Base-by-base conservation (phyloP, 1,140 invertebrate species). In the Drosophila trapezifrons region DNA sequence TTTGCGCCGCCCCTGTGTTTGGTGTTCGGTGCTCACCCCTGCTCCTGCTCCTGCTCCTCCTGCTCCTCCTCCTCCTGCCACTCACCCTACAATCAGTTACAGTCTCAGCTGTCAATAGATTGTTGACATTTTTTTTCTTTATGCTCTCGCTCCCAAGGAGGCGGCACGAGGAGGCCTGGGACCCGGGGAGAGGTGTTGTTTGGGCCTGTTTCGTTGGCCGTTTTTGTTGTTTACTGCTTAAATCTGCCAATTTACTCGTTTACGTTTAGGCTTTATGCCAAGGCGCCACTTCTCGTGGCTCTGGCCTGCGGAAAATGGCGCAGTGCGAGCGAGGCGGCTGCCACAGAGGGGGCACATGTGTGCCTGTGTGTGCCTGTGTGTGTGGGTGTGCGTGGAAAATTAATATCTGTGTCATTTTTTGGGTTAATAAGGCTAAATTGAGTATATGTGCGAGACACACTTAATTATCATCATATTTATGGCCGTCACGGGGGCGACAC, bases 391-490 rank as follows among this genome's bases (percentile, higher is more conserved):
- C 32, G 43, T 45, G 32, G 67, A 54, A 87, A 87, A 89, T 84
- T 87, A 89, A 87, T 87, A 87, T 87, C 84, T 87, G 83, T 87
- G 83, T 84, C 84, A 87, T 89, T 87, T 87, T 89, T 83, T 87
- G 73, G 80, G 84, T 87, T 87, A 89, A 87, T 87, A 87, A 87
- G 84, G 76, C 79, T 79, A 87, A 89, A 89, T 83, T 87, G 84
- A 89, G 84, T 84, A 75, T 84, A 89, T 87, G 84, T 87, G 84
- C 77, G 80, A 76, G 73, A 84, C 83, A 76, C 80, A 87, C 83
- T 87, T 87, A 87, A 87, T 87, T 87, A 87, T 89, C 84, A 89
- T 87, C 84, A 87, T 87, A 87, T 87, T 89, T 87, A 89, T 89
- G 71, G 43, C 70, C 58, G 51, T 70, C 67, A 70, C 51, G 65